Conservation (phyloP, 1,140 invertebrate species). For the Halesus radiatus region DNA sequence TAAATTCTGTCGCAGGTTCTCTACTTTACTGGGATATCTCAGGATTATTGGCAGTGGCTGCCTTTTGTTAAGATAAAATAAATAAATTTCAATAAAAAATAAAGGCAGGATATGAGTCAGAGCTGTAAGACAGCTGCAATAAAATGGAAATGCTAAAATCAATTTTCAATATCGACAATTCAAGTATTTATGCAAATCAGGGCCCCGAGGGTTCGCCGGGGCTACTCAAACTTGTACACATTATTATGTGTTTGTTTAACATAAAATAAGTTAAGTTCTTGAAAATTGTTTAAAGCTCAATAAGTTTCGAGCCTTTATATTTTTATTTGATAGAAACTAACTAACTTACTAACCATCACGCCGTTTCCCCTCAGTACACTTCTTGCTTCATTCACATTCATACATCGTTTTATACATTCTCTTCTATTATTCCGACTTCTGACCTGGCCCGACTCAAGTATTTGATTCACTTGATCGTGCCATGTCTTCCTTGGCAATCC, state of each 20-base stretch:
- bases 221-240: neutral
- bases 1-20: conserved; percentile 24
- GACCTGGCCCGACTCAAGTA: too few species aligned
- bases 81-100: conserved; percentile 4
- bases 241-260: neutral
- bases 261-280: conserved; percentile 12
- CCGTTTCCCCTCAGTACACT: too few species aligned
- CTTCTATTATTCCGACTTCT: too few species aligned
- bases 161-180: conserved; percentile 55
- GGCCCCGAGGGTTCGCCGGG: neutral
- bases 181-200: conserved; percentile 52
- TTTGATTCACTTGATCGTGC: too few species aligned
- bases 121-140: conserved; percentile 11
- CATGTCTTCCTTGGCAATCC: too few species aligned
- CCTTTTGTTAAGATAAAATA: neutral
- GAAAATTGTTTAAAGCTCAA: neutral
- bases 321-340: neutral
- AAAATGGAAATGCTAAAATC: conserved; percentile 52
- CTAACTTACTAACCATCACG: too few species aligned
- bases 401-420: too few species aligned
- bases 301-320: neutral
- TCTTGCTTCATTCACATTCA: too few species aligned
- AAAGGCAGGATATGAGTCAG: conserved; percentile 28
- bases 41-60: conserved; percentile 13
- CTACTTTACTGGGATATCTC: neutral